Conservation (phyloP, 2,113 vertebrate species). For the Polyodon spathula region DNA sequence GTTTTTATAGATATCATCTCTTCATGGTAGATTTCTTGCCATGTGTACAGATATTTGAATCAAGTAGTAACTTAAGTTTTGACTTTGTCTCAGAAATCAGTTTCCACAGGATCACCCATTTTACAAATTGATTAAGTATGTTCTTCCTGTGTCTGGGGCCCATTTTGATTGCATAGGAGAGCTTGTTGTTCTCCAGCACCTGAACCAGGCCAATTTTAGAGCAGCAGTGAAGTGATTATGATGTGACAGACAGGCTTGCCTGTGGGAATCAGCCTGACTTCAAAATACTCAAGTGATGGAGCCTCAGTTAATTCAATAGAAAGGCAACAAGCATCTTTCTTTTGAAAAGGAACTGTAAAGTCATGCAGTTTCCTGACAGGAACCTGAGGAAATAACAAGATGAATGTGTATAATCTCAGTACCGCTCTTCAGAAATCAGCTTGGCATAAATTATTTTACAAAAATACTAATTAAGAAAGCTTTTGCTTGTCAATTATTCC, state of each 20-base stretch:
- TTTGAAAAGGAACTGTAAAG: conserved; percentile 15
- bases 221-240: conserved; percentile 30
- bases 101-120: not conserved
- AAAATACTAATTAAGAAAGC: too few species aligned
- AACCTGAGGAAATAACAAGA: conserved; percentile 28
- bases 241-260: conserved; percentile 38
- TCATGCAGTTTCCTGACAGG: conserved; percentile 19
- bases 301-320: conserved; percentile 37
- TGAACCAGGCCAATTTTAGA: conserved; percentile 41
- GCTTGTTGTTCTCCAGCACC: conserved; percentile 23
- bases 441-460: too few species aligned
- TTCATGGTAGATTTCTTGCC: too few species aligned
- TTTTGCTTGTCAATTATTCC: too few species aligned
- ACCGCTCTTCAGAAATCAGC: conserved; percentile 26
- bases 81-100: too few species aligned
- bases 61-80: too few species aligned
- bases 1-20: too few species aligned
- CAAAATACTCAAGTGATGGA: conserved; percentile 27
- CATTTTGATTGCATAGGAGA: conserved; percentile 34
- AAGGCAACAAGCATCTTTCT: conserved; percentile 22
- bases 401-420: conserved; percentile 24
- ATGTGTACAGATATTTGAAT: too few species aligned
- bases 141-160: conserved; percentile 20
- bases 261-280: conserved; percentile 33
- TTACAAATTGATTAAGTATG: conserved; percentile 26